Evolutionary conservation across 2,888 invertebrate genomes (phyloP).

Genomic region (Platypus cylindrus): DNA sequence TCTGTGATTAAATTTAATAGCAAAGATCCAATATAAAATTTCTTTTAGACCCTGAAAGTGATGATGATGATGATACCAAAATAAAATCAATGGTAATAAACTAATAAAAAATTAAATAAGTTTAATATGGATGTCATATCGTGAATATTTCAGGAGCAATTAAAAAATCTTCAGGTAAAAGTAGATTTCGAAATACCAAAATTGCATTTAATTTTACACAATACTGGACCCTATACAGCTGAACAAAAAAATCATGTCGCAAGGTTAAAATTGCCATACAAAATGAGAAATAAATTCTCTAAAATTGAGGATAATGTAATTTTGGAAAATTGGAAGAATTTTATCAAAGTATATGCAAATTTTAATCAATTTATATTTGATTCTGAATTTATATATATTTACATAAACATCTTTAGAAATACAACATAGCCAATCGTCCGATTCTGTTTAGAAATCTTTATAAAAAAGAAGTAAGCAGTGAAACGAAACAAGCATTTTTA

Average conservation of each 20-base stretch:
- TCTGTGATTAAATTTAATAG: too few species aligned
- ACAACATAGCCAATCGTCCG: constrained; percentile 15
- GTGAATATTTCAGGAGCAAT: not conserved
- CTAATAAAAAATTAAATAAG: too few species aligned
- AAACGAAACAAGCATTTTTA: constrained; percentile 16
- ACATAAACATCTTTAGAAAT: constrained; percentile 16
- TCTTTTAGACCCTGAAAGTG: too few species aligned
- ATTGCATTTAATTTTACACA: constrained; percentile 8
- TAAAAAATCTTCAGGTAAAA: not conserved
- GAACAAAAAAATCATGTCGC: constrained; percentile 2
- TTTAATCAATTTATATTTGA: not conserved
- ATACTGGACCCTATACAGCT: constrained; percentile 5
- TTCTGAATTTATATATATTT: not conserved
- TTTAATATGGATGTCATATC: too few species aligned
- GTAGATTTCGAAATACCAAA: constrained; percentile 8
- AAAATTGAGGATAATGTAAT: constrained; percentile 10
- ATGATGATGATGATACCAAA: too few species aligned
- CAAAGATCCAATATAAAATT: too few species aligned
- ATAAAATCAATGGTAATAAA: too few species aligned
- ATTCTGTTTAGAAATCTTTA: constrained; percentile 14
- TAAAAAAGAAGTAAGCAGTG: constrained; percentile 1
- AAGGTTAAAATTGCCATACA: not conserved
- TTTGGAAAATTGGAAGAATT: constrained; percentile 9
- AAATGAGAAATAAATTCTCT: constrained; percentile 7
- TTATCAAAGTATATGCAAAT: constrained; percentile 6